Conservation (phyloP, 37 sponge, comb jelly and placozoan genomes). For the Spongia lamella region DNA sequence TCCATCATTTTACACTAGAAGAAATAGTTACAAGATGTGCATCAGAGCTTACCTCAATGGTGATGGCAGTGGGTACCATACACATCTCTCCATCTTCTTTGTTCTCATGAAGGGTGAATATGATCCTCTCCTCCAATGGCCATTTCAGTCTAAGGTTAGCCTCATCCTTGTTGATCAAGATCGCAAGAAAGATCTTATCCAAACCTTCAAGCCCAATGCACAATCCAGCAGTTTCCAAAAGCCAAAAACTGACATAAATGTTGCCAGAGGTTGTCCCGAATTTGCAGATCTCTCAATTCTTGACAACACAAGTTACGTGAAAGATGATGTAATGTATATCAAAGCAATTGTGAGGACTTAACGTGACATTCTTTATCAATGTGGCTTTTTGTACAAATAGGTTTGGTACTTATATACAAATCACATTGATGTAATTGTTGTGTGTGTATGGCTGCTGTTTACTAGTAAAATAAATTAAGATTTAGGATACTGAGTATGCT, state of each 20-base stretch:
- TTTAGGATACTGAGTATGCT: no score
- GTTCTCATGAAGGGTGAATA: slow-evolving; percentile 88
- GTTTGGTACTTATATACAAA: no score
- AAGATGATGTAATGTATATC: slow-evolving; percentile 68
- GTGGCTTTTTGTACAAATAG: no score
- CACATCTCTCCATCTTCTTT: slow-evolving; percentile 79
- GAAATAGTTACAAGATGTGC: no score
- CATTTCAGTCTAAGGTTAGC: no score
- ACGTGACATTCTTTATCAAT: no score
- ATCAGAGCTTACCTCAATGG: no score
- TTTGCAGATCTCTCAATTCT: slow-evolving; percentile 54
- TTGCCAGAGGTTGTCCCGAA: slow-evolving; percentile 70
- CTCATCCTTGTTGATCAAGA: no score
- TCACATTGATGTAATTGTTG: no score
- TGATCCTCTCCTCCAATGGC: no score
- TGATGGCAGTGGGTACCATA: slow-evolving; percentile 78
- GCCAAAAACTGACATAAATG: slow-evolving; percentile 57
- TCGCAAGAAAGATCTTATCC: slow-evolving; percentile 1
- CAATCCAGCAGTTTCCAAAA: slow-evolving; percentile 43
- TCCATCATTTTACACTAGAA: slow-evolving; percentile 76
- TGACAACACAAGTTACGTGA: slow-evolving; percentile 59
- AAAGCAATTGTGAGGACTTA: slow-evolving; percentile 62
- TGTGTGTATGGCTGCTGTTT: no score
- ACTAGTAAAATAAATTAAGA: no score
- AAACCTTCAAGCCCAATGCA: slow-evolving; percentile 15